phyloP scores from a whole-genome alignment of 2,113 vertebrate genomes.

The Carassius gibelio region DNA sequence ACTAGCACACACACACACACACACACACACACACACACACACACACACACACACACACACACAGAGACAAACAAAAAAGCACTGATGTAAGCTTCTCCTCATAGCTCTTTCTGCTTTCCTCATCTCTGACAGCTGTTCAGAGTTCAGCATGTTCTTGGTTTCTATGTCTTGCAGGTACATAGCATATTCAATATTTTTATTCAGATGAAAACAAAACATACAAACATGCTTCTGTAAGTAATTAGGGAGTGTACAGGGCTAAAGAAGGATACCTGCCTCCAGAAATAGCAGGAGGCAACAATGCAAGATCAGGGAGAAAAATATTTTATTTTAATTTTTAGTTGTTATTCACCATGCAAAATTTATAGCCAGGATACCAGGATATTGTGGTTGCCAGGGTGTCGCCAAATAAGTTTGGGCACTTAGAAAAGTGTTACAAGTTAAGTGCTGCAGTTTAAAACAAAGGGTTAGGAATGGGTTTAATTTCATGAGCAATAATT shows the following conservation, averaged over 20 bases:
- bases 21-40: slow-evolving; percentile 4
- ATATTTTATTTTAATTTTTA: slow-evolving; percentile 12
- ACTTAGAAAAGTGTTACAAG: not conserved
- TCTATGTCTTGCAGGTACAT: not conserved
- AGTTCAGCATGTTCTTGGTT: not conserved
- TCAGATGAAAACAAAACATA: not conserved
- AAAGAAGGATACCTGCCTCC: slow-evolving; percentile 2
- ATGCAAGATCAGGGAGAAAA: slow-evolving; percentile 1
- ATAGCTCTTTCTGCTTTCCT: not conserved
- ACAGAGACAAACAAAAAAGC: slow-evolving; percentile 9
- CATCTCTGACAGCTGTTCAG: not conserved
- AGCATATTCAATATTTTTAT: not conserved
- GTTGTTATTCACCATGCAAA: not conserved
- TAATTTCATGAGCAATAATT: slow-evolving; percentile 7
- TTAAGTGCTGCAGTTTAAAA: not conserved
- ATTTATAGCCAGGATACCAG: not conserved
- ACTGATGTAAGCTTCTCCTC: not conserved
- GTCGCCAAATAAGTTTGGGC: not conserved
- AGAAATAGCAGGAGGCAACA: slow-evolving; percentile 9
- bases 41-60: slow-evolving; percentile 2
- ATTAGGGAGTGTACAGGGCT: not conserved
- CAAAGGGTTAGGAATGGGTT: not conserved
- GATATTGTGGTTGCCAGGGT: not conserved
- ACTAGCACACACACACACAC: slow-evolving; percentile 22
- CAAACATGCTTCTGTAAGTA: slow-evolving; percentile 16